Evolutionary conservation across 2,888 invertebrate species (phyloP).

Genomic region (Buathra laborator): DNA sequence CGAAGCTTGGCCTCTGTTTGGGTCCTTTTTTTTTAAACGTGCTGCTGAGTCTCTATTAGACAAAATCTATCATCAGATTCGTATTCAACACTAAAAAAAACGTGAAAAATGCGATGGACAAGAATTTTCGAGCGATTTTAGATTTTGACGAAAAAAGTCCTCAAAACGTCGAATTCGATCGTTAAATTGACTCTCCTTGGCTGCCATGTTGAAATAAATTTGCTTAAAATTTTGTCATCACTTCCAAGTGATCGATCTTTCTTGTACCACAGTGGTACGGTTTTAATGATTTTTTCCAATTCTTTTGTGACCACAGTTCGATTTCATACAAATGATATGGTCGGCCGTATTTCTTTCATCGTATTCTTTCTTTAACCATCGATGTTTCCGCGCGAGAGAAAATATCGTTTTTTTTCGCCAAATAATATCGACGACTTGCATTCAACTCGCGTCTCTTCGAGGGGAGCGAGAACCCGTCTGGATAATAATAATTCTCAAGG

Average conservation of each 20-base stretch:
- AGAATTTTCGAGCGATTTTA: too few relatives aligned
- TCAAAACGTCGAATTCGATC: too few relatives aligned
- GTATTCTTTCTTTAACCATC: neutral
- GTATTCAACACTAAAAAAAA: too few relatives aligned
- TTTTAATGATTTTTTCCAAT: neutral
- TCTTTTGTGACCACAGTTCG: neutral
- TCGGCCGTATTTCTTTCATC: neutral
- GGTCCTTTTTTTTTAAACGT: too few relatives aligned
- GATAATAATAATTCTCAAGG: conserved; percentile 34
- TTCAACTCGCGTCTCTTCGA: conserved; percentile 31
- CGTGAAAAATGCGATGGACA: too few relatives aligned
- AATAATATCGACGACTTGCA: conserved; percentile 45
- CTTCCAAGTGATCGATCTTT: neutral
- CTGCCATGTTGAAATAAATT: neutral
- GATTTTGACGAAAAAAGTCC: too few relatives aligned
- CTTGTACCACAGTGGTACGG: neutral
- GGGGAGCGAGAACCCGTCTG: conserved; percentile 31
- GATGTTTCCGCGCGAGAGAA: neutral
- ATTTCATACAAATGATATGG: neutral
- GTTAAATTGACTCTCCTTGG: too few relatives aligned
- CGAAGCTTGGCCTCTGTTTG: neutral
- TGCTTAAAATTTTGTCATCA: neutral
- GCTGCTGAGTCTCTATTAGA: too few relatives aligned
- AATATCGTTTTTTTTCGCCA: neutral
- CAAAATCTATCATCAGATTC: too few relatives aligned